Conservation (phyloP, 2,888 invertebrate species). For the Metallyticus violacea region DNA sequence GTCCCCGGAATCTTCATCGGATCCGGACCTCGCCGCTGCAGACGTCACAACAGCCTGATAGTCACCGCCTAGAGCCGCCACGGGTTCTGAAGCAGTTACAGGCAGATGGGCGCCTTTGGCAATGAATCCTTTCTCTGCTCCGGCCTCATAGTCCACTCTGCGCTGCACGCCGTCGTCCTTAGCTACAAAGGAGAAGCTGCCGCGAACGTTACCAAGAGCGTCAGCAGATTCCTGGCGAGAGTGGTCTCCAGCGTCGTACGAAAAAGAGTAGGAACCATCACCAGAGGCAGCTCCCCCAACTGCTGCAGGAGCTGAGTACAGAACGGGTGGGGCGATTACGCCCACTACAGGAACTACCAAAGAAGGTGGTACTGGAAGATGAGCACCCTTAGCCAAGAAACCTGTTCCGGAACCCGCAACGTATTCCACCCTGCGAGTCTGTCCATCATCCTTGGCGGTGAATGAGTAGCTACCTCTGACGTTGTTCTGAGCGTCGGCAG, state of each 20-base stretch:
- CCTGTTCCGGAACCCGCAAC: slow-evolving; percentile 36
- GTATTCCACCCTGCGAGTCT: slow-evolving; percentile 32
- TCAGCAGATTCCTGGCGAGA: slow-evolving; percentile 34
- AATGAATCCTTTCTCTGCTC: slow-evolving; percentile 34
- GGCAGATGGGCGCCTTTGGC: slow-evolving; percentile 33
- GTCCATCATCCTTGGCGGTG: slow-evolving; percentile 35
- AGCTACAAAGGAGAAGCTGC: slow-evolving; percentile 35
- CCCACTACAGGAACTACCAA: background rate
- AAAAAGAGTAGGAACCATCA: slow-evolving; percentile 39
- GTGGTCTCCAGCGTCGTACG: slow-evolving; percentile 35
- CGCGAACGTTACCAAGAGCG: slow-evolving; percentile 34
- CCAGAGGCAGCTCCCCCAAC: background rate
- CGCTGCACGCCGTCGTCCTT: slow-evolving; percentile 30
- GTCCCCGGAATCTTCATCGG: slow-evolving; percentile 6
- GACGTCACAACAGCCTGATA: background rate
- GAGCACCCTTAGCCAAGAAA: slow-evolving; percentile 36
- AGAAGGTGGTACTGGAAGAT: slow-evolving; percentile 36
- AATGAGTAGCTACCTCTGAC: slow-evolving; percentile 36
- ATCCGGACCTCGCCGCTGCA: background rate
- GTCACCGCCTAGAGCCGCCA: background rate
- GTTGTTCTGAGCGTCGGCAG: slow-evolving; percentile 34
- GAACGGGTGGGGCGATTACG: background rate
- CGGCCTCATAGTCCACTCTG: slow-evolving; percentile 34
- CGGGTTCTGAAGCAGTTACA: background rate
- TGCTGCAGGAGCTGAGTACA: background rate